Evolutionary conservation across 2,113 vertebrate genomes (phyloP).

Genomic region (Eurystomus gularis): DNA sequence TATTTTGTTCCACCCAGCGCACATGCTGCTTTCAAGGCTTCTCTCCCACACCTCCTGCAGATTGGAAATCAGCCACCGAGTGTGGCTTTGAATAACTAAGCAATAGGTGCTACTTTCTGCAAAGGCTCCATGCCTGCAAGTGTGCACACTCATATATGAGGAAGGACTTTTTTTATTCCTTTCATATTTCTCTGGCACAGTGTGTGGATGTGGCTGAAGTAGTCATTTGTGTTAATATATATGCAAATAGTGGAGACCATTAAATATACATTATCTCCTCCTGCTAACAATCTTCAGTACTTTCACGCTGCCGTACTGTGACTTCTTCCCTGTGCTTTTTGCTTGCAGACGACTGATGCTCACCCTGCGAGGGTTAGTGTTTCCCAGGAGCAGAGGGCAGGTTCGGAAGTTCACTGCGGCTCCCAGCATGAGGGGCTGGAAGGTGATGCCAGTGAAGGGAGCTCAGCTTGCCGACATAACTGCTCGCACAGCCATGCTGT

Average conservation of each 20-base stretch:
- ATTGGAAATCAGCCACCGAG: slow-evolving; percentile 11
- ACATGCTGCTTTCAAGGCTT: slow-evolving; percentile 3
- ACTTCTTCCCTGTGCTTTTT: neutral
- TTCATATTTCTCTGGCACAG: neutral
- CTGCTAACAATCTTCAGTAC: neutral
- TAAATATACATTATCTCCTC: slow-evolving; percentile 18
- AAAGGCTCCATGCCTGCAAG: neutral
- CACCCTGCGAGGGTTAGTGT: fast-evolving
- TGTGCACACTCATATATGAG: neutral
- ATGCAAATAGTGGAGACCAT: slow-evolving; percentile 18
- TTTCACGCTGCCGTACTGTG: neutral
- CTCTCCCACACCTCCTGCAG: neutral
- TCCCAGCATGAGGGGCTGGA: neutral
- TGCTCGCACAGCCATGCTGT: neutral
- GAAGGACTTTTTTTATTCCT: neutral
- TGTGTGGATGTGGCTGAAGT: neutral
- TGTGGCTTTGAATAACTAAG: slow-evolving; percentile 31
- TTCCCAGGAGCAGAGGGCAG: neutral
- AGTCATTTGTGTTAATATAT: neutral
- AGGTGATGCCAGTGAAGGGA: neutral
- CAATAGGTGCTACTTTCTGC: neutral
- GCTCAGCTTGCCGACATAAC: neutral
- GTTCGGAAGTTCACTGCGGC: neutral
- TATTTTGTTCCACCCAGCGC: neutral
- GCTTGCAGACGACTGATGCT: neutral